phyloP scores from a whole-genome alignment of 2,888 invertebrate species.

The Chaetoderma sp. region DNA sequence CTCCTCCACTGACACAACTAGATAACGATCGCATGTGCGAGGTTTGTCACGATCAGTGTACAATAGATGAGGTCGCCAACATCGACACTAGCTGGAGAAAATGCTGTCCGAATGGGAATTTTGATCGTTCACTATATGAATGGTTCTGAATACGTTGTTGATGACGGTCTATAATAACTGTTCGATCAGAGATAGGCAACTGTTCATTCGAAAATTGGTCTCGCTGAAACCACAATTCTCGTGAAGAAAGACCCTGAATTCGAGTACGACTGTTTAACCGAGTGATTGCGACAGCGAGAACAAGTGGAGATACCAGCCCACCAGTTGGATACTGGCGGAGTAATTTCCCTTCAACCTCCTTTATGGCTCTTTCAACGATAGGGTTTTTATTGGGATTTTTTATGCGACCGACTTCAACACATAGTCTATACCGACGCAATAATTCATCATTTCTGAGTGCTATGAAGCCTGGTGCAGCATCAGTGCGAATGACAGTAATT shows the following conservation, averaged over 20 bases:
- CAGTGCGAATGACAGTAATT: slow-evolving; percentile 17
- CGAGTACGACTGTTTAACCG: slow-evolving; percentile 36
- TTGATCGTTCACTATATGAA: slow-evolving; percentile 32
- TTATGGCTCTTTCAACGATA: slow-evolving; percentile 44
- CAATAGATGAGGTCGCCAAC: slow-evolving; percentile 37
- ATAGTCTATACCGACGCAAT: slow-evolving; percentile 5
- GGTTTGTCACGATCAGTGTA: slow-evolving; percentile 26
- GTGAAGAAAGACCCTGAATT: slow-evolving; percentile 33
- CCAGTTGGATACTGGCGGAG: slow-evolving; percentile 33
- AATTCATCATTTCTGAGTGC: slow-evolving; percentile 15
- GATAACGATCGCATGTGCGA: slow-evolving; percentile 26
- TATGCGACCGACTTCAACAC: slow-evolving; percentile 33
- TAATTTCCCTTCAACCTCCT: slow-evolving; percentile 41
- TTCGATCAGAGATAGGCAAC: slow-evolving; percentile 29
- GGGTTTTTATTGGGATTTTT: slow-evolving; percentile 39
- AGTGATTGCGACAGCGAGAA: slow-evolving; percentile 20
- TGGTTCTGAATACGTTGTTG: slow-evolving; percentile 32
- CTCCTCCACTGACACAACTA: slow-evolving; percentile 28
- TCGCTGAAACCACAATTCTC: slow-evolving; percentile 39
- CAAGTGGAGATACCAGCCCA: slow-evolving; percentile 18
- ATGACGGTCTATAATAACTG: slow-evolving; percentile 29
- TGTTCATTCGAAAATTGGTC: slow-evolving; percentile 38
- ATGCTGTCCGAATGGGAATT: slow-evolving; percentile 8
- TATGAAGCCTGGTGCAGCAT: slow-evolving; percentile 27
- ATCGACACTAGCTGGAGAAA: not conserved